phyloP scores from a whole-genome alignment of 2,797 vertebrate genomes.

The Esox lucius region DNA sequence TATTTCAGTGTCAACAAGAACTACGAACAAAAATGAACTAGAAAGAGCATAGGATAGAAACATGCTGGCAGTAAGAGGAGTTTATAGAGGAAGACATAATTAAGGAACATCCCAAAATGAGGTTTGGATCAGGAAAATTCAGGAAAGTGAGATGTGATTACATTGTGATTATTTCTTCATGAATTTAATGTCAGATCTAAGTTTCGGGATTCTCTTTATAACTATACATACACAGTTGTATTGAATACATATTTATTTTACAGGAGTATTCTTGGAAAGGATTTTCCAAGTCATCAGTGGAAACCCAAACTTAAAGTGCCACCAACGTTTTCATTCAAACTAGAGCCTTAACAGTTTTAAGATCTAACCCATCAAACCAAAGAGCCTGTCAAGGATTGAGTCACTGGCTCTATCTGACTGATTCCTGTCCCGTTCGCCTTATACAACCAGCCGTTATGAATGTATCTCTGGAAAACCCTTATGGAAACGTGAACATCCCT shows the following conservation, averaged over 20 bases:
- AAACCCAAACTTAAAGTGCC: neutral
- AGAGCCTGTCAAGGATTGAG: neutral
- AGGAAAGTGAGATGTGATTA: neutral
- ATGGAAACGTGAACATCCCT: constrained; percentile 65
- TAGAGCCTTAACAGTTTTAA: neutral
- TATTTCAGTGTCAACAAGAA: neutral
- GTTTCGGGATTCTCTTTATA: neutral
- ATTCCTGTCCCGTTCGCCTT: fast-evolving
- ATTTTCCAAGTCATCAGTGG: neutral
- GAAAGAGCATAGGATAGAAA: neutral
- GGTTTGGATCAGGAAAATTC: neutral
- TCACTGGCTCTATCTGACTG: fast-evolving
- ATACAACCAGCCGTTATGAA: constrained; percentile 61
- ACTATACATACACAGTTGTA: neutral
- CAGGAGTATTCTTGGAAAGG: neutral
- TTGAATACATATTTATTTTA: neutral
- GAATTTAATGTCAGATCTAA: neutral
- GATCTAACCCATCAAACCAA: neutral
- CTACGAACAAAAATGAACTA: neutral
- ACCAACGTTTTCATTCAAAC: too few species aligned
- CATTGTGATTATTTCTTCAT: neutral
- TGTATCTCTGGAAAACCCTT: constrained; percentile 67
- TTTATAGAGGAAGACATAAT: neutral
- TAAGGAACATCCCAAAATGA: neutral
- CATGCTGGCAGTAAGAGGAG: neutral